Conservation (phyloP, 2,797 vertebrate genomes). For the Leontopithecus rosalia region DNA sequence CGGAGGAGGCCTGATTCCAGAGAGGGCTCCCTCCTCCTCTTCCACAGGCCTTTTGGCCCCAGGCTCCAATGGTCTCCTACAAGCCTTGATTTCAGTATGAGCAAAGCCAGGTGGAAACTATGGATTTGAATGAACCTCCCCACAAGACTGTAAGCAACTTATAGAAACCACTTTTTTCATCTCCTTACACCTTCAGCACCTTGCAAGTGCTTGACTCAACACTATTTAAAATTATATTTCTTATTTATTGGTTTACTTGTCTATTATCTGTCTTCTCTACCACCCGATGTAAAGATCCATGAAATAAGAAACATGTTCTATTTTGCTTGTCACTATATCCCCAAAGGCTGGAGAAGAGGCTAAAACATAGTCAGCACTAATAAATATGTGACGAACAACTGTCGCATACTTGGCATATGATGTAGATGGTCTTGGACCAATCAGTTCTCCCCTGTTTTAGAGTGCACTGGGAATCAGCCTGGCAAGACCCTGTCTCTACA, state of each 20-base stretch:
- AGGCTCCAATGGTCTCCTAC: neutral
- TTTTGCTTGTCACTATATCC: neutral
- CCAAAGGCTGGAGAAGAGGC: neutral
- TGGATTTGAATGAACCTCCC: neutral
- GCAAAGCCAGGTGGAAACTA: neutral
- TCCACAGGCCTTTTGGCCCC: neutral
- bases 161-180: neutral
- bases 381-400: neutral
- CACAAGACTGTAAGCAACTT: neutral
- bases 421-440: neutral
- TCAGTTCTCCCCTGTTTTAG: neutral
- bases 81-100: neutral
- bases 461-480: neutral
- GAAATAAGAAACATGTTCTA: neutral
- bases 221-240: neutral
- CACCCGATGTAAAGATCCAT: neutral
- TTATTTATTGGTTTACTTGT: neutral
- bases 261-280: neutral
- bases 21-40: too few relatives aligned
- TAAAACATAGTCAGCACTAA: neutral
- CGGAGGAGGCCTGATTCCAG: neutral
- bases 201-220: neutral
- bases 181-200: neutral
- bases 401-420: neutral
- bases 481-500: neutral